phyloP scores from a whole-genome alignment of 2,888 invertebrate species.

The Iselma pallidipennis region DNA sequence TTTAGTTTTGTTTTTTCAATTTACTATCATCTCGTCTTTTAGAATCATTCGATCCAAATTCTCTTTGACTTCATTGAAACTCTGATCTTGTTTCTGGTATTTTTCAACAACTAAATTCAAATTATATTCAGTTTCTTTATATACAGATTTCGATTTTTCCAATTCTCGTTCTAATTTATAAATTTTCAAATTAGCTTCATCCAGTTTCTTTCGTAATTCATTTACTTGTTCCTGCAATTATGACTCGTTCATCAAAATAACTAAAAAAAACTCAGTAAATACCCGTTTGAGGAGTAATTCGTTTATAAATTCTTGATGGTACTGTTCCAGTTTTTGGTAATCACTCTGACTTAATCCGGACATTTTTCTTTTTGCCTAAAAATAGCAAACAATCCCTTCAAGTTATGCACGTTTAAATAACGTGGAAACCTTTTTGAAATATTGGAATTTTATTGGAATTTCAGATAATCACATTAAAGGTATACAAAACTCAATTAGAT shows the following conservation, averaged over 20 bases:
- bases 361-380: not conserved
- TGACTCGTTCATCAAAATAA: too few relatives aligned
- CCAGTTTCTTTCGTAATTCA: constrained; percentile 31
- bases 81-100: constrained; percentile 28
- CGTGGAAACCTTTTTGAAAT: constrained; percentile 16
- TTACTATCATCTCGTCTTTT: constrained; percentile 34
- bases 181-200: constrained; percentile 26
- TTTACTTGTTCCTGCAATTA: constrained; percentile 33
- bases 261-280: constrained; percentile 11
- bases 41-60: constrained; percentile 29
- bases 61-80: constrained; percentile 28
- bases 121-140: constrained; percentile 33
- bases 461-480: constrained; percentile 22
- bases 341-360: not conserved
- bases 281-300: constrained; percentile 46
- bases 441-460: constrained; percentile 23
- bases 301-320: constrained; percentile 37
- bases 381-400: too few relatives aligned
- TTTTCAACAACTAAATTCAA: constrained; percentile 30
- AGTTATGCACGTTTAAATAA: not conserved
- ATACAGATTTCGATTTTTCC: constrained; percentile 23
- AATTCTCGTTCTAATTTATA: constrained; percentile 26
- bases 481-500: not conserved
- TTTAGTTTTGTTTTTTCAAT: too few relatives aligned
- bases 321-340: constrained; percentile 32